These are phyloP conservation scores for Theretra japonica DNA, from an alignment of 2,888 invertebrate species.

Conservation along the genomic window DNA sequence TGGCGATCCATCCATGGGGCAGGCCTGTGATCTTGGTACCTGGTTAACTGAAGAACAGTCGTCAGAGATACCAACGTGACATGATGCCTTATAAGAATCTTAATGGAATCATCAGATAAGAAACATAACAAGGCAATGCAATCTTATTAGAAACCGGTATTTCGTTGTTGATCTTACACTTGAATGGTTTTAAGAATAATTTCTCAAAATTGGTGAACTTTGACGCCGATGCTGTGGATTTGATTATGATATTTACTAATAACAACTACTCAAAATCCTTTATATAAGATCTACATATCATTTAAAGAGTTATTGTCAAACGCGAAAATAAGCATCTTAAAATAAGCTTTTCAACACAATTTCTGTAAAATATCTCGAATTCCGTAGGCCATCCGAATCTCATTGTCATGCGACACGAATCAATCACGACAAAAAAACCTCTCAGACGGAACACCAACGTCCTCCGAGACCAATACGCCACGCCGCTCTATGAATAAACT, in stretches of 20 bases:
- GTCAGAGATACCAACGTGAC: not conserved
- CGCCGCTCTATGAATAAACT: slow-evolving; percentile 81
- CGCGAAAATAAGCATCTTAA: not conserved
- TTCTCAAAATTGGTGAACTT: too few relatives aligned
- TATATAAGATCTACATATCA: too few relatives aligned
- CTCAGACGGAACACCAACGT: slow-evolving; percentile 54
- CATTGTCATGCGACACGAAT: slow-evolving; percentile 59
- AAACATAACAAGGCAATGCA: not conserved
- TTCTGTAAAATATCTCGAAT: slow-evolving; percentile 37
- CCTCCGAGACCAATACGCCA: slow-evolving; percentile 78
- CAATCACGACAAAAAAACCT: slow-evolving; percentile 68
- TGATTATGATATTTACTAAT: too few relatives aligned
- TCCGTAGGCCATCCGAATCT: slow-evolving; percentile 25
- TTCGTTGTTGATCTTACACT: not conserved
- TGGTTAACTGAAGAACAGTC: too few relatives aligned
- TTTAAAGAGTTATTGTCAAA: not conserved
- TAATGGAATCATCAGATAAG: not conserved
- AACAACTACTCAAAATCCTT: too few relatives aligned
- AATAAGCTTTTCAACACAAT: not conserved
- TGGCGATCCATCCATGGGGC: too few relatives aligned
- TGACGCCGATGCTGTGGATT: too few relatives aligned
- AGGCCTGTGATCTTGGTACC: too few relatives aligned
- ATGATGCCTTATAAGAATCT: not conserved
- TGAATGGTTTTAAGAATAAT: not conserved
- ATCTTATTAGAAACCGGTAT: not conserved